phyloP scores from a whole-genome alignment of 2,113 vertebrate species.

The Erythrolamprus reginae region DNA sequence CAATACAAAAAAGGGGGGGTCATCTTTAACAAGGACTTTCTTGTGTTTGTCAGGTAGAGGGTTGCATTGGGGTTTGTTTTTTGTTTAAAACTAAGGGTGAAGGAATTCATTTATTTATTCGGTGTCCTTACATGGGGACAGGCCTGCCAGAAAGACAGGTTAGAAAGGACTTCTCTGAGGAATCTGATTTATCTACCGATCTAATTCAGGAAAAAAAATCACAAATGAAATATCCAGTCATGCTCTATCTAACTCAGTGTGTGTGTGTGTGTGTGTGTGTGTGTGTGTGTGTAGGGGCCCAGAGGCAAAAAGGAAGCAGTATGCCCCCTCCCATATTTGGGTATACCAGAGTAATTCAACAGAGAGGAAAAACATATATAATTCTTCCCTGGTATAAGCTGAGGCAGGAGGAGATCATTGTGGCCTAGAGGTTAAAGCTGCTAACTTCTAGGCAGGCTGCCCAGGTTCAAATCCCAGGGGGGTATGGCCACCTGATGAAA shows the following conservation, averaged over 20 bases:
- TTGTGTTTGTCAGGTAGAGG: not conserved
- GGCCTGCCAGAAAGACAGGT: not conserved
- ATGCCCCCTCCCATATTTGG: too few relatives aligned
- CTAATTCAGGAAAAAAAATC: not conserved
- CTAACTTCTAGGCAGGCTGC: too few relatives aligned
- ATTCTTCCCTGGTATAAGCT: too few relatives aligned
- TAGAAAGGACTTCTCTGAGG: not conserved
- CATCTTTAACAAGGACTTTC: not conserved
- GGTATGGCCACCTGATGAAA: too few relatives aligned
- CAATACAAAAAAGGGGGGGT: not conserved
- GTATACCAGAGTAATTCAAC: too few relatives aligned
- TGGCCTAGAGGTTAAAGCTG: too few relatives aligned
- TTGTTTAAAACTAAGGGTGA: not conserved
- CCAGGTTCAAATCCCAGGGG: too few relatives aligned
- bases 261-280: not conserved
- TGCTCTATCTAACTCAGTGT: not conserved
- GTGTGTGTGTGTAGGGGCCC: too few relatives aligned
- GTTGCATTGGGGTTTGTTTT: not conserved
- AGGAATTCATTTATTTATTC: not conserved
- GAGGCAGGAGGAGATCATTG: too few relatives aligned
- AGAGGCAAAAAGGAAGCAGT: too few relatives aligned
- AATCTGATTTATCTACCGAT: not conserved
- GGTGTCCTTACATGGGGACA: not conserved
- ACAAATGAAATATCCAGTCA: not conserved
- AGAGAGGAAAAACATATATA: too few relatives aligned